A percentile compares a stretch with the other conserved stretches of the same genome.
phyloP scores from a whole-genome alignment of 2,888 invertebrate genomes.

The Panzeria rudis region DNA sequence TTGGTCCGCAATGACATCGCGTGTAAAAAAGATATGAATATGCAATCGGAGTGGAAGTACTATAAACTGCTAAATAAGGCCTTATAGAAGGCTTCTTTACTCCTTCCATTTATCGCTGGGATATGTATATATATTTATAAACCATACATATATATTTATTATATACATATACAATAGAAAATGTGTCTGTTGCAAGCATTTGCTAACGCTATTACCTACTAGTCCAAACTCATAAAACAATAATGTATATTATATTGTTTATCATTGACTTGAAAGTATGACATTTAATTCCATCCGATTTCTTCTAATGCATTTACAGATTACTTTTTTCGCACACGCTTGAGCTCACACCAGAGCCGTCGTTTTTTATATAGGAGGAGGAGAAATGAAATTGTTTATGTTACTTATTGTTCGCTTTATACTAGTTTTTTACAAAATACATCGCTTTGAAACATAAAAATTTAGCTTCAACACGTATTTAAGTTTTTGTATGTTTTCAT shows the following conservation, averaged over 20 bases:
- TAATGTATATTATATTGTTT: conserved; percentile 34
- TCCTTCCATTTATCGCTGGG: too few relatives aligned
- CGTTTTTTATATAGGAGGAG: neutral
- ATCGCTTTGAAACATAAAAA: neutral
- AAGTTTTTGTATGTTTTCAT: conserved; percentile 46
- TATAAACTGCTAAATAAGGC: too few relatives aligned
- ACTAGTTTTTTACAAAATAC: neutral
- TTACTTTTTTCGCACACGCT: conserved; percentile 57
- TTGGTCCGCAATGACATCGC: too few relatives aligned
- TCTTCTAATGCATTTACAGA: conserved; percentile 62
- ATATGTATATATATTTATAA: neutral
- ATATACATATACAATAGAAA: conserved; percentile 8
- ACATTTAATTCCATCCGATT: conserved; percentile 65
- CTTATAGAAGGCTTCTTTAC: too few relatives aligned
- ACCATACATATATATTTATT: neutral
- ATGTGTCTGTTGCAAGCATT: conserved; percentile 35
- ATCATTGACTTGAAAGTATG: conserved; percentile 65
- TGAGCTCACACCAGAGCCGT: conserved; percentile 54
- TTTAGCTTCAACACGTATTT: conserved; percentile 39
- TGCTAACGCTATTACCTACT: conserved; percentile 7
- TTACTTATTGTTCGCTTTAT: neutral
- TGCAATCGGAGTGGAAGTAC: too few relatives aligned
- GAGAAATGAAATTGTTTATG: neutral
- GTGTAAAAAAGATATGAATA: too few relatives aligned
- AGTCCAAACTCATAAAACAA: conserved; percentile 17